These are phyloP conservation scores for Andrena bucephala DNA, from an alignment of 2,888 invertebrate species.

Conservation along the genomic window DNA sequence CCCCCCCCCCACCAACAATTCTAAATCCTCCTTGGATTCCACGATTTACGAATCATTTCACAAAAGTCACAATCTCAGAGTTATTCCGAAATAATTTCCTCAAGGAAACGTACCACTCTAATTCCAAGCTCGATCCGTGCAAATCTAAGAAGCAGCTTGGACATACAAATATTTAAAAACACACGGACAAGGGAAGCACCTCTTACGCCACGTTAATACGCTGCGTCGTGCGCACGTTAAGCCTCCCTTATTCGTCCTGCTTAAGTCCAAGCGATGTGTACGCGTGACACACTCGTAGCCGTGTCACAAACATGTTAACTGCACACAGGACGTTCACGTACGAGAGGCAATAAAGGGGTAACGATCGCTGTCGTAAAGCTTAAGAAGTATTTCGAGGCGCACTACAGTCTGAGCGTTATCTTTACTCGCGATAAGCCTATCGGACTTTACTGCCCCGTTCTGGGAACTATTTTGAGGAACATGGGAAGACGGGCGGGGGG, in stretches of 20 bases:
- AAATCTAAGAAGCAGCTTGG: background rate
- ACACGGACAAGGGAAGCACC: background rate
- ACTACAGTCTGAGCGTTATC: slow-evolving; percentile 16
- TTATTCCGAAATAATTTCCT: too few species aligned
- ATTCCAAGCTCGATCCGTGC: background rate
- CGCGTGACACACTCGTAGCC: background rate
- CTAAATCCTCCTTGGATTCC: too few species aligned
- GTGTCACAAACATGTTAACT: slow-evolving; percentile 17
- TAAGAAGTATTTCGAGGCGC: background rate
- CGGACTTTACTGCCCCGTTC: slow-evolving; percentile 9
- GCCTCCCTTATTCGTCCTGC: background rate
- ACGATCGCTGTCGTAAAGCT: slow-evolving; percentile 16
- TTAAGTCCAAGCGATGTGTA: slow-evolving; percentile 8
- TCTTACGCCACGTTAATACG: background rate
- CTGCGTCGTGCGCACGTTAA: slow-evolving; percentile 4
- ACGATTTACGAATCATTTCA: too few species aligned
- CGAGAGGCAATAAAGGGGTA: slow-evolving; percentile 1
- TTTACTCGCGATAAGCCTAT: slow-evolving; percentile 19
- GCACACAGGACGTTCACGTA: slow-evolving; percentile 7
- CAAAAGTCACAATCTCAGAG: too few species aligned
- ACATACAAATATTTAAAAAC: background rate
- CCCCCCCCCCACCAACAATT: too few species aligned
- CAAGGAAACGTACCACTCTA: too few species aligned
- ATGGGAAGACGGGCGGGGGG: too few species aligned
- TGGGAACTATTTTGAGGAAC: slow-evolving; percentile 15